Conservation (phyloP, 2,888 invertebrate species). For the Bellardia pandia region DNA sequence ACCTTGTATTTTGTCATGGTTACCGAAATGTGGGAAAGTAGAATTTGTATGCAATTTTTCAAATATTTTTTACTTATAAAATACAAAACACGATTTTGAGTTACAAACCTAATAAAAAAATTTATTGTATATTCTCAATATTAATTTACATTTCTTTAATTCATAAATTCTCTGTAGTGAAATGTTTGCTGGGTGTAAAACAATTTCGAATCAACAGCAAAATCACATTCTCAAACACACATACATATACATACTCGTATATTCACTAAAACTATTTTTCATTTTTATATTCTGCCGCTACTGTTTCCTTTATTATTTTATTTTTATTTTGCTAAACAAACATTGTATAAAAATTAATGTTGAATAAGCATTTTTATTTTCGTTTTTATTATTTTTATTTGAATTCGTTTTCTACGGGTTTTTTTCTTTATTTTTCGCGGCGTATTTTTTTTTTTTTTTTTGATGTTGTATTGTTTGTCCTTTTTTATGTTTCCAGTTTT, state of each 20-base stretch:
- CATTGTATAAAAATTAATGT: constrained; percentile 55
- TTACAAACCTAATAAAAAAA: too few relatives aligned
- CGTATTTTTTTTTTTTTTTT: background rate
- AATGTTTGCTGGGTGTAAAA: constrained; percentile 14
- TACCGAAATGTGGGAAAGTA: too few relatives aligned
- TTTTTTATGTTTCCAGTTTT: constrained; percentile 19
- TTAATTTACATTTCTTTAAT: too few relatives aligned
- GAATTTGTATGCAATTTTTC: too few relatives aligned
- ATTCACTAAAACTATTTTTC: background rate
- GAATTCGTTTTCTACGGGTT: constrained; percentile 31
- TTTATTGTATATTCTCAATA: too few relatives aligned
- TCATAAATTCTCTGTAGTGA: too few relatives aligned
- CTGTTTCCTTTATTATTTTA: constrained; percentile 21
- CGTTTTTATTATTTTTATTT: constrained; percentile 50
- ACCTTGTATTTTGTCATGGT: too few relatives aligned
- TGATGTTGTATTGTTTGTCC: constrained; percentile 14
- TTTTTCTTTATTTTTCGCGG: constrained; percentile 47
- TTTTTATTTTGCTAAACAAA: constrained; percentile 46
- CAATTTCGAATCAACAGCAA: background rate
- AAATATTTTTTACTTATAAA: too few relatives aligned
- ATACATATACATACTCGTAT: background rate
- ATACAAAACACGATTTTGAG: too few relatives aligned
- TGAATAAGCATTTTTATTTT: constrained; percentile 63
- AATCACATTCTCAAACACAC: background rate
- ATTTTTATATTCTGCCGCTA: constrained; percentile 13